Evolutionary conservation across 2,888 invertebrate species (phyloP).

Genomic region (Lysandra coridon): DNA sequence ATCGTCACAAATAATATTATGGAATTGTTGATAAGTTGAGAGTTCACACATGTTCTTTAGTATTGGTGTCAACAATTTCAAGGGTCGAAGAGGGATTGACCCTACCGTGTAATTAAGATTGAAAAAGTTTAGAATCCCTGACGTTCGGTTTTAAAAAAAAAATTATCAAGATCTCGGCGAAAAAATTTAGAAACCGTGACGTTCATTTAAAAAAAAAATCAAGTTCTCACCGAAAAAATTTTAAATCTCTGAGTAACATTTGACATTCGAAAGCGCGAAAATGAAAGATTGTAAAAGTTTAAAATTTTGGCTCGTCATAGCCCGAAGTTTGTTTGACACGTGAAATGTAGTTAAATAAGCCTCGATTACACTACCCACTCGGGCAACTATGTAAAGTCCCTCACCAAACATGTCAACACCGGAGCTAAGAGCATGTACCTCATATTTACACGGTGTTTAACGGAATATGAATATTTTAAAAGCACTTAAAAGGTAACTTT

Average conservation of each 20-base stretch:
- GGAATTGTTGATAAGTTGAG: slow-evolving; percentile 55
- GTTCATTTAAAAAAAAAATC: background rate
- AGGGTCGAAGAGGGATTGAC: slow-evolving; percentile 27
- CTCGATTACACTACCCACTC: background rate
- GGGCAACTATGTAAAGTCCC: background rate
- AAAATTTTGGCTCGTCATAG: background rate
- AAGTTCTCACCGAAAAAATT: background rate
- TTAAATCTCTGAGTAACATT: too few relatives aligned
- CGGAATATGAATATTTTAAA: slow-evolving; percentile 9
- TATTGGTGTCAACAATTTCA: slow-evolving; percentile 49
- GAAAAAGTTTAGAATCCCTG: background rate
- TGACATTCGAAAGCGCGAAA: too few relatives aligned
- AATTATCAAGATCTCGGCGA: background rate
- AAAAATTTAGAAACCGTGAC: background rate
- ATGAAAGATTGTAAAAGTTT: too few relatives aligned
- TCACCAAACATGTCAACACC: slow-evolving; percentile 11
- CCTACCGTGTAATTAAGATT: slow-evolving; percentile 17
- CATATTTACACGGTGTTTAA: background rate
- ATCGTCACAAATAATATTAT: slow-evolving; percentile 61
- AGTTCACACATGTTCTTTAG: slow-evolving; percentile 73
- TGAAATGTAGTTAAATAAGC: background rate
- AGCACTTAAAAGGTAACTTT: background rate
- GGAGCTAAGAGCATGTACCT: background rate
- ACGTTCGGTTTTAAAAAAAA: background rate
- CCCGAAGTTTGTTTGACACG: background rate